phyloP scores from a whole-genome alignment of 1,140 invertebrate genomes.

The Melipona quadrifasciata region DNA sequence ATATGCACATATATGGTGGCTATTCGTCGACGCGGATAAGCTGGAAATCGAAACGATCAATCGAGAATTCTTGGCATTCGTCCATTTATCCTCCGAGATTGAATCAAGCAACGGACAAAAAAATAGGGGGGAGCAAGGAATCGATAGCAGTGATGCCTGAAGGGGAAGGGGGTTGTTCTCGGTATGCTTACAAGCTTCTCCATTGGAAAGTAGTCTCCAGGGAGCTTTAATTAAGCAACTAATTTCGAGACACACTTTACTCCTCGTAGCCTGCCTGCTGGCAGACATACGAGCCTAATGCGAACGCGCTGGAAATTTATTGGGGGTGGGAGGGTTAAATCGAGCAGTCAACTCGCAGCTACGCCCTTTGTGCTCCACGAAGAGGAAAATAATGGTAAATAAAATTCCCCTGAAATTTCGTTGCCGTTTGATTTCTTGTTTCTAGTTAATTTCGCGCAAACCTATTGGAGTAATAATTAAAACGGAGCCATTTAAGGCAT shows the following conservation, averaged over 20 bases:
- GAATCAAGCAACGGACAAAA: slow-evolving; percentile 19
- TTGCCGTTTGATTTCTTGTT: slow-evolving; percentile 35
- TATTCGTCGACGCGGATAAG: slow-evolving; percentile 44
- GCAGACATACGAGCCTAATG: slow-evolving; percentile 48
- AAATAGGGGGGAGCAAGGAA: background rate
- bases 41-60: slow-evolving; percentile 51
- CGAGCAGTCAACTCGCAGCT: slow-evolving; percentile 26
- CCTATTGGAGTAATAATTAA: slow-evolving; percentile 12
- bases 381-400: slow-evolving; percentile 38
- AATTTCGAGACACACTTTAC: slow-evolving; percentile 52
- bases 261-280: slow-evolving; percentile 5
- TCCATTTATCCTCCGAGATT: slow-evolving; percentile 52
- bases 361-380: slow-evolving; percentile 1
- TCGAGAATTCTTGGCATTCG: slow-evolving; percentile 47
- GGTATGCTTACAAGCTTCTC: slow-evolving; percentile 34
- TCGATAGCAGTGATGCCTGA: slow-evolving; percentile 7
- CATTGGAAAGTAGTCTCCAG: slow-evolving; percentile 28
- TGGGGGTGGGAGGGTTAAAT: slow-evolving; percentile 34
- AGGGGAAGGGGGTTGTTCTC: background rate
- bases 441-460: slow-evolving; percentile 22
- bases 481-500: background rate
- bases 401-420: slow-evolving; percentile 56
- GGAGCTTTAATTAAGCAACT: slow-evolving; percentile 53
- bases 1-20: background rate
- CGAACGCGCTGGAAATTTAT: slow-evolving; percentile 34